Conservation (phyloP, 1,140 invertebrate species). For the Coenobita brevimanus region DNA sequence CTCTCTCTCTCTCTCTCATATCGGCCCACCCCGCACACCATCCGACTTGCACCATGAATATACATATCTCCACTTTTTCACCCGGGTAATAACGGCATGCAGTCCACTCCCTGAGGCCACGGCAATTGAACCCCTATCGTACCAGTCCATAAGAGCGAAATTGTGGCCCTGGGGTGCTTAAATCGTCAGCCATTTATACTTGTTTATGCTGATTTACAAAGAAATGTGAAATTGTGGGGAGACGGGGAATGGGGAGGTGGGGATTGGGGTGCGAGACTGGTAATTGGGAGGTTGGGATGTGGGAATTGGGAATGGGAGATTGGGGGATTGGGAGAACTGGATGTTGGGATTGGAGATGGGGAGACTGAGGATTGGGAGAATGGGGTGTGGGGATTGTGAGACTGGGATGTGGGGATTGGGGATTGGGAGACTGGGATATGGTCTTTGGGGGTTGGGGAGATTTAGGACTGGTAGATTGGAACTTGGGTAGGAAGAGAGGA, state of each 20-base stretch:
- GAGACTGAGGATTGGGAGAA: too few relatives aligned
- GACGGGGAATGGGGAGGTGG: neutral
- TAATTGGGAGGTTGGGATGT: neutral
- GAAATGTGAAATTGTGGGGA: slow-evolving; percentile 57
- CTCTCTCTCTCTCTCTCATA: slow-evolving; percentile 23
- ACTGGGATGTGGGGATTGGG: too few relatives aligned
- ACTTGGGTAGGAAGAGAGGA: too few relatives aligned
- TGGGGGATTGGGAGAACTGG: neutral
- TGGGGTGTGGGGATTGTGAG: too few relatives aligned
- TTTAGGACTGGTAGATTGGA: too few relatives aligned
- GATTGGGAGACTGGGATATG: too few relatives aligned
- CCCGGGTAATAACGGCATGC: slow-evolving; percentile 53
- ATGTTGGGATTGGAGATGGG: too few relatives aligned
- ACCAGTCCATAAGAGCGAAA: slow-evolving; percentile 28
- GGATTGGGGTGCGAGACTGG: neutral
- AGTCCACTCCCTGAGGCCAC: slow-evolving; percentile 25
- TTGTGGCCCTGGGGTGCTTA: slow-evolving; percentile 15
- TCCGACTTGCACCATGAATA: slow-evolving; percentile 44
- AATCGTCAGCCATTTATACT: slow-evolving; percentile 59
- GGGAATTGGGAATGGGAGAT: neutral
- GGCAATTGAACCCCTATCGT: slow-evolving; percentile 27
- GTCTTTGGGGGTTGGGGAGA: too few relatives aligned
- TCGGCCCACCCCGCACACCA: slow-evolving; percentile 35
- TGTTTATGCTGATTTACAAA: slow-evolving; percentile 65
- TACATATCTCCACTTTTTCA: slow-evolving; percentile 61